Conservation (phyloP, 1,140 invertebrate genomes). For the Laodelphax striatellus region DNA sequence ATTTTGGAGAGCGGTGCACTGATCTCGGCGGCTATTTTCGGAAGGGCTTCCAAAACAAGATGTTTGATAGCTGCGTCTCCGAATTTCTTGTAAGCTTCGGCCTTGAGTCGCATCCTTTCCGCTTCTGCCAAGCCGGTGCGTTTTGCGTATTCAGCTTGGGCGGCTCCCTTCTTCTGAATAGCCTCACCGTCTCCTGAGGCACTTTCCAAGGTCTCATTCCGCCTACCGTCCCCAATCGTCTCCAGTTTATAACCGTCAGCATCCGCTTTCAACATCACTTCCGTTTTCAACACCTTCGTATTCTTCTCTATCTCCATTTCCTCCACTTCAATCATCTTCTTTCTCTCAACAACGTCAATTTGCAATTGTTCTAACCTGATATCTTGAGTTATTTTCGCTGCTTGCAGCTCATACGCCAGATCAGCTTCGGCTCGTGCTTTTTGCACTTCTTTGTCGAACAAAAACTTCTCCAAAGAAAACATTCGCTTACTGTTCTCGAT, state of each 20-base stretch:
- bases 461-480: constrained; percentile 87
- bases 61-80: constrained; percentile 90
- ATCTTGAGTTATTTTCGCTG: constrained; percentile 87
- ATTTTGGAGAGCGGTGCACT: constrained; percentile 86
- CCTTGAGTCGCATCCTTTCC: constrained; percentile 86
- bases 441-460: constrained; percentile 93
- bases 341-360: constrained; percentile 86
- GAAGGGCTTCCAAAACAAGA: constrained; percentile 81
- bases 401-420: constrained; percentile 89
- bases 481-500: constrained; percentile 88
- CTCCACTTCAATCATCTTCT: constrained; percentile 89
- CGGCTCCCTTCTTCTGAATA: constrained; percentile 75
- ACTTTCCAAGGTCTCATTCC: constrained; percentile 75
- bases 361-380: constrained; percentile 94
- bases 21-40: constrained; percentile 92
- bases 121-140: constrained; percentile 86
- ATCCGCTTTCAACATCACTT: constrained; percentile 82
- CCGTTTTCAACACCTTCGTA: constrained; percentile 79
- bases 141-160: constrained; percentile 79
- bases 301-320: constrained; percentile 86
- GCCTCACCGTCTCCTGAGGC: constrained; percentile 85
- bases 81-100: constrained; percentile 86
- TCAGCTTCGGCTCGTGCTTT: constrained; percentile 92
- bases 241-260: constrained; percentile 86
- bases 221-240: constrained; percentile 79